phyloP scores from a whole-genome alignment of 2,888 invertebrate genomes.

The Ornithoptera priamus region DNA sequence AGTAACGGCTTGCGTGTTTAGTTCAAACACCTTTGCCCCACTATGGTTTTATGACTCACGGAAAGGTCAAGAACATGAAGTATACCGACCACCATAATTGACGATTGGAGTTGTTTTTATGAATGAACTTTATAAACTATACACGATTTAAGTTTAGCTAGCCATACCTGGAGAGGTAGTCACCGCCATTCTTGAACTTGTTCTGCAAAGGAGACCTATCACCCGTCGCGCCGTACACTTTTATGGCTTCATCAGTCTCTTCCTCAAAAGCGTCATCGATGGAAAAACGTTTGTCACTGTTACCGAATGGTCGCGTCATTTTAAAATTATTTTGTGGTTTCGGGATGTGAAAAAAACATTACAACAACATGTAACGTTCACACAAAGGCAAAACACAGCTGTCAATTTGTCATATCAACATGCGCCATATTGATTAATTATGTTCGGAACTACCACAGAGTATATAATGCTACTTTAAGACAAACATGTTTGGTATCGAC shows the following conservation, averaged over 20 bases:
- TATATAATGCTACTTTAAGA: neutral
- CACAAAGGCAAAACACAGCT: constrained; percentile 61
- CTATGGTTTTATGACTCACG: constrained; percentile 56
- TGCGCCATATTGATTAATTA: constrained; percentile 65
- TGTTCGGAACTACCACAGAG: constrained; percentile 17
- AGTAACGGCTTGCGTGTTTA: constrained; percentile 40
- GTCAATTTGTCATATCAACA: constrained; percentile 74
- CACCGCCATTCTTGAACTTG: constrained; percentile 70
- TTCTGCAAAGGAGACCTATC: constrained; percentile 84
- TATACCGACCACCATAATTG: neutral
- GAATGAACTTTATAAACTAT: constrained; percentile 25
- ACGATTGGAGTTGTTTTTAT: neutral
- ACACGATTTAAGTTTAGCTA: constrained; percentile 29
- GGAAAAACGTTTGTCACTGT: constrained; percentile 84
- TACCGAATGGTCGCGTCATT: constrained; percentile 77
- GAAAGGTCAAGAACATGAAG: constrained; percentile 63
- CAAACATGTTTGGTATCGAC: neutral
- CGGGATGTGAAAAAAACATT: constrained; percentile 65
- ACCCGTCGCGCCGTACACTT: constrained; percentile 88
- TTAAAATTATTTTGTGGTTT: constrained; percentile 51
- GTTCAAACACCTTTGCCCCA: constrained; percentile 69
- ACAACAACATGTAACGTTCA: constrained; percentile 47
- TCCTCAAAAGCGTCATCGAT: constrained; percentile 93
- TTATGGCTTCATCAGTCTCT: constrained; percentile 90
- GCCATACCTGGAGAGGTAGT: constrained; percentile 64